Evolutionary conservation across 1,140 invertebrate genomes (phyloP).

Genomic region (Rhopalosiphum padi): DNA sequence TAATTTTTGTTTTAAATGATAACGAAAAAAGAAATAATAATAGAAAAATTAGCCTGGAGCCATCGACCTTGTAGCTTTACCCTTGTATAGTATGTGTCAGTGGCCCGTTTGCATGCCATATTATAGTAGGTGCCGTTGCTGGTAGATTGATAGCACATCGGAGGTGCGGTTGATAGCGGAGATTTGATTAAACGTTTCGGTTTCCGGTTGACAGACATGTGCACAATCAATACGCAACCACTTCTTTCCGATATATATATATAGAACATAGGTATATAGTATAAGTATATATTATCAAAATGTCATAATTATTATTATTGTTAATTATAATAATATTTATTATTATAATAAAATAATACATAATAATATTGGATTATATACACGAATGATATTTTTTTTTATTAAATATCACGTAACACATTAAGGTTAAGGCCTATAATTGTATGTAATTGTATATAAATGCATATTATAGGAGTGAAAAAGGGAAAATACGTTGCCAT

Average conservation of each 20-base stretch:
- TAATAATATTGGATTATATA: background rate
- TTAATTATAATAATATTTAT: background rate
- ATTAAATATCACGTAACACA: background rate
- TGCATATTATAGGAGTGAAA: no score
- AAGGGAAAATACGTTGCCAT: background rate
- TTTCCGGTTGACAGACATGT: background rate
- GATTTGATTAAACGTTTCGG: conserved; percentile 30
- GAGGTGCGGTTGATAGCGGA: no score
- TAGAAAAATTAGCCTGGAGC: no score
- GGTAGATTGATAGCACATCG: background rate
- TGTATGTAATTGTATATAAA: background rate
- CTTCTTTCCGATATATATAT: background rate
- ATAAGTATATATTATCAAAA: background rate
- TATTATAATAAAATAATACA: no score
- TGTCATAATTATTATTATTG: background rate
- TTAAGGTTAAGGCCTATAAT: background rate
- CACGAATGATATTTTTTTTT: background rate
- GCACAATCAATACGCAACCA: background rate
- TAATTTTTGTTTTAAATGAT: background rate
- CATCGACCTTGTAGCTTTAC: background rate
- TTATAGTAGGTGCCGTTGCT: background rate
- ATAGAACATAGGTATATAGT: no score
- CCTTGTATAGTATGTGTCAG: no score
- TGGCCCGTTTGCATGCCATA: no score
- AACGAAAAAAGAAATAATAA: no score